Evolutionary conservation across 2,888 invertebrate genomes (phyloP), one percentile per base, ranked within the genome.

Genomic region (Smittia sp.): DNA sequence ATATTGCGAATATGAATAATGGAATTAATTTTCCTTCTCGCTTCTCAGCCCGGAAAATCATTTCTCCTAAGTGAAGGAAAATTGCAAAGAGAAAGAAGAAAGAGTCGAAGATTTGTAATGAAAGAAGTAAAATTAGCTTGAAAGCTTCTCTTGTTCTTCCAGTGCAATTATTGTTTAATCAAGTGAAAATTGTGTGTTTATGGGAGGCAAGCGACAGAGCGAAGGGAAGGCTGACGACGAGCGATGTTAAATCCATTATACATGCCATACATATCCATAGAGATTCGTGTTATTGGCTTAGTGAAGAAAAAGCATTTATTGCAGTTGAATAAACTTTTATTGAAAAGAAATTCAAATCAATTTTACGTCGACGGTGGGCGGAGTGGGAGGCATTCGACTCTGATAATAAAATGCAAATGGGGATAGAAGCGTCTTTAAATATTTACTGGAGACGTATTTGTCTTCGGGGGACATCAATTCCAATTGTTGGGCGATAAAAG

Each of bases 281-380:
- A 54, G 52, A 52, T 69, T 54, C 52, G 18, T 54, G 27, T 52
- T 52, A 69, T 69, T 69, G 54, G 69, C 54, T 69, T 54, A 69
- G 22, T 54, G 27, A 27, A 69, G 25, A 58, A 15, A 46, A 46
- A 65, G 20, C 62, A 24, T 72, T 72, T 72, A 72, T 58, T 72
- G 72, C 72, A 72, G 62, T 39, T 72, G 72, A 72, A 72, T 72
- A 39, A 62, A 62, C 62, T 58, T 62, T 72, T 52, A 69, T 69
- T 69, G 46, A 69, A 69, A 52, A 69, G 25, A 54, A 69, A 52
- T 69, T 69, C 52, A 69, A 52, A 54, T 69, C 58, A 22, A 58
- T 58, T 58, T 58, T 41, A 22, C 22, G 11, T 9, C 11, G 25
- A 15, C 63, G 63, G 9, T 32, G 27, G 15, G 63, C n/a, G 18